A percentile compares a stretch with the other conserved stretches of the same genome.
These are phyloP conservation scores for Hirtodrosophila alboralis DNA, from an alignment of 2,888 invertebrate genomes.

Conservation along the genomic window DNA sequence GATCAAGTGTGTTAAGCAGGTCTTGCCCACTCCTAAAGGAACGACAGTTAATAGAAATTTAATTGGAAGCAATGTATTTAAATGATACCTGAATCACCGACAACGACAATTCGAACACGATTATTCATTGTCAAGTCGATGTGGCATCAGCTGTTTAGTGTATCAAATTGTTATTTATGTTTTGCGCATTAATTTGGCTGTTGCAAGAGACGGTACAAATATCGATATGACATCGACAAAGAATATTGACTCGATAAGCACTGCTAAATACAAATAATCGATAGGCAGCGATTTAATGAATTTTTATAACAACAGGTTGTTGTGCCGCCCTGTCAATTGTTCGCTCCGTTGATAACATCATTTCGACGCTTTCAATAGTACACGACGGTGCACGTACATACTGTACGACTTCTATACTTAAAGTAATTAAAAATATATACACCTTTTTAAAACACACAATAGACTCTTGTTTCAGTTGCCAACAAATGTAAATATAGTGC, in stretches of 20 bases:
- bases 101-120: slow-evolving; percentile 92
- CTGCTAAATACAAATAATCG: too few species aligned
- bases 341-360: slow-evolving; percentile 30
- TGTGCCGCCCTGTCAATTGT: slow-evolving; percentile 25
- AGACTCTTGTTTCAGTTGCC: not conserved
- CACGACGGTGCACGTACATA: slow-evolving; percentile 14
- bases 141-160: slow-evolving; percentile 18
- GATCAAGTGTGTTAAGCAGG: slow-evolving; percentile 95
- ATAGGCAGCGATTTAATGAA: slow-evolving; percentile 6
- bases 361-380: slow-evolving; percentile 11
- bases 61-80: not conserved
- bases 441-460: slow-evolving; percentile 22
- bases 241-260: too few species aligned
- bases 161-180: slow-evolving; percentile 1
- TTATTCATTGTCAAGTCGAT: slow-evolving; percentile 52
- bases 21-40: slow-evolving; percentile 96
- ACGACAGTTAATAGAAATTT: slow-evolving; percentile 48
- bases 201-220: too few species aligned
- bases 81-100: slow-evolving; percentile 94
- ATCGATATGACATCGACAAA: too few species aligned
- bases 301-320: slow-evolving; percentile 40
- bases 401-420: slow-evolving; percentile 31
- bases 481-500: not conserved
- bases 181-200: slow-evolving; percentile 9
- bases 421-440: slow-evolving; percentile 48